These are phyloP conservation scores for Enchytraeus crypticus DNA, from an alignment of 2,888 invertebrate species.

Conservation along the genomic window DNA sequence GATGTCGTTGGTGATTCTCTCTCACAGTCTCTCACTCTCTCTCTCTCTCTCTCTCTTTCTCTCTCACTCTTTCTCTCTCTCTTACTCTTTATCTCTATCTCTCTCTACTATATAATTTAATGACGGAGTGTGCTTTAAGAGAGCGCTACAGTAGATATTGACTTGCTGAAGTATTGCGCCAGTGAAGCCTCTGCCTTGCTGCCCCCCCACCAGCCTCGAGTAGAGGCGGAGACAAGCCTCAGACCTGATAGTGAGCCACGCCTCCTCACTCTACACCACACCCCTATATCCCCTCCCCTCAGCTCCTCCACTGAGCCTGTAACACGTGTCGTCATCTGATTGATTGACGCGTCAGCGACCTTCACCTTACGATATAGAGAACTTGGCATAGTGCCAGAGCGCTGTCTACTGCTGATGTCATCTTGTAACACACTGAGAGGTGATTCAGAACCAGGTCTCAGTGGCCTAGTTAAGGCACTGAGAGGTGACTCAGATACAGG, in stretches of 20 bases:
- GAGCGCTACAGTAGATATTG: too few relatives aligned
- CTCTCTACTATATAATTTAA: too few relatives aligned
- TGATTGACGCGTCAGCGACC: neutral
- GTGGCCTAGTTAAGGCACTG: too few relatives aligned
- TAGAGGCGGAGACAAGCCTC: neutral
- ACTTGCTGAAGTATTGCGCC: neutral
- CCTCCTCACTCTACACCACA: too few relatives aligned
- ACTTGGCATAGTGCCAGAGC: neutral
- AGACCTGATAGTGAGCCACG: too few relatives aligned
- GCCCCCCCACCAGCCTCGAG: neutral
- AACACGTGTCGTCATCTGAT: neutral
- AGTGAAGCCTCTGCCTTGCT: neutral
- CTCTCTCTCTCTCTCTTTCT: too few relatives aligned
- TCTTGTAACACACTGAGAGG: neutral
- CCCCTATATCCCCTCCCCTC: too few relatives aligned
- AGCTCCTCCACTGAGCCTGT: neutral
- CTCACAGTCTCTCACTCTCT: too few relatives aligned
- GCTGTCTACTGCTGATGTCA: neutral
- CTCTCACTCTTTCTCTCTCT: too few relatives aligned
- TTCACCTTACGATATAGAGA: neutral
- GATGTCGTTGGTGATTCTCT: too few relatives aligned
- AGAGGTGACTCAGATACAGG: neutral
- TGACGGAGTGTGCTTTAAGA: too few relatives aligned
- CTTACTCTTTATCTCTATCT: too few relatives aligned
- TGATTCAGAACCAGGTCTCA: neutral